Conservation (phyloP, 2,888 invertebrate genomes). For the Bugulina stolonifera region DNA sequence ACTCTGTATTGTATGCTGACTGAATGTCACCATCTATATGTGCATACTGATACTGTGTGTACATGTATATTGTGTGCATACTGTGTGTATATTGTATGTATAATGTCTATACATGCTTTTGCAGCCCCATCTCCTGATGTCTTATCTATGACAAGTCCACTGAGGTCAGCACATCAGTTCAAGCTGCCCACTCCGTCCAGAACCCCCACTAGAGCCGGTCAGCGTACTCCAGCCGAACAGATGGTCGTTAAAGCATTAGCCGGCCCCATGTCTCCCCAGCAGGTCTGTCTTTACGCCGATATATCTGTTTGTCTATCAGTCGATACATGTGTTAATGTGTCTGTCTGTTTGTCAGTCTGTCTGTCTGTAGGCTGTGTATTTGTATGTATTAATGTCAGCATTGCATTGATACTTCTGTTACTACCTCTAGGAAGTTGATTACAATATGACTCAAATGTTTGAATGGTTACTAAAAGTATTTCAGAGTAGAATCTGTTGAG, state of each 20-base stretch:
- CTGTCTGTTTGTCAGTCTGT: too few species aligned
- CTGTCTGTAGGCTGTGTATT: background rate
- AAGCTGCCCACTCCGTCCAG: background rate
- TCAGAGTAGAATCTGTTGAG: too few species aligned
- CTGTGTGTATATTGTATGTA: too few species aligned
- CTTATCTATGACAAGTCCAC: background rate
- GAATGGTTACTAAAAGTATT: too few species aligned
- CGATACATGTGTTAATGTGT: background rate
- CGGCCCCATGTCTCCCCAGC: slow-evolving; percentile 75
- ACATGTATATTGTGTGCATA: background rate
- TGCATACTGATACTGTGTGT: background rate
- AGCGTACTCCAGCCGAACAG: slow-evolving; percentile 9
- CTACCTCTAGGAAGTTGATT: too few species aligned
- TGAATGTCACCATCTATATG: too few species aligned
- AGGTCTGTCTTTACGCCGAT: slow-evolving; percentile 34
- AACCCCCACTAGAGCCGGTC: background rate
- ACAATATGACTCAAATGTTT: too few species aligned
- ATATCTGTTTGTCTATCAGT: background rate
- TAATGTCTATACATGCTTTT: too few species aligned
- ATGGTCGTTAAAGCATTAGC: slow-evolving; percentile 65
- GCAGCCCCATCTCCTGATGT: too few species aligned
- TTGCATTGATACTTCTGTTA: too few species aligned
- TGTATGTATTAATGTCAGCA: too few species aligned
- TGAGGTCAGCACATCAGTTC: background rate
- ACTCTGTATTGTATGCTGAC: too few species aligned